A percentile compares a stretch with the other conserved stretches of the same genome.
phyloP scores from a whole-genome alignment of 2,113 vertebrate genomes.

The Talpa occidentalis region DNA sequence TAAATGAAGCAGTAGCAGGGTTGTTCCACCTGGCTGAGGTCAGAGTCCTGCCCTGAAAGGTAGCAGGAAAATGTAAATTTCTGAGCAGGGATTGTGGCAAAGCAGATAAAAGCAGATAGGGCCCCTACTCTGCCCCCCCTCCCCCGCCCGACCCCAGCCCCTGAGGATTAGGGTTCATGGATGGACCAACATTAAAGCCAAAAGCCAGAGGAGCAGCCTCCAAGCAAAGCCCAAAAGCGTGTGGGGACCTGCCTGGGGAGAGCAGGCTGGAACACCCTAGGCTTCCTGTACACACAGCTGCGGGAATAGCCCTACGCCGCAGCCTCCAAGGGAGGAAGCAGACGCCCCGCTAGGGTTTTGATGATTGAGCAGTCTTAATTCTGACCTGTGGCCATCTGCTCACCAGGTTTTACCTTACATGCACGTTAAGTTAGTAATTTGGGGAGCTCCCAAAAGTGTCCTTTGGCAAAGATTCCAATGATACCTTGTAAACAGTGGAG shows the following conservation, averaged over 20 bases:
- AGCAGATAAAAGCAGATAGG: not conserved
- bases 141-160: too few species aligned
- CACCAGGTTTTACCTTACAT: rapidly evolving
- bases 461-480: not conserved
- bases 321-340: too few species aligned
- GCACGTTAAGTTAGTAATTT: not conserved
- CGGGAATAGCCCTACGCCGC: rapidly evolving
- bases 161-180: not conserved
- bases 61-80: not conserved
- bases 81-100: not conserved
- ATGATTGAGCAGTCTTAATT: not conserved
- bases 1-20: too few species aligned
- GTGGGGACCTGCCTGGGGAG: not conserved
- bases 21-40: not conserved
- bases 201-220: not conserved
- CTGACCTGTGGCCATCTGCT: not conserved
- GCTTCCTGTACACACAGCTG: not conserved
- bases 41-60: not conserved
- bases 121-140: too few species aligned
- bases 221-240: not conserved
- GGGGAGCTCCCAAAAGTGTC: not conserved
- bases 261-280: not conserved
- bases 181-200: not conserved
- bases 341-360: not conserved
- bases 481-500: not conserved